Evolutionary conservation across 1,140 invertebrate species (phyloP).

Genomic region (Drosophila bifasciata): DNA sequence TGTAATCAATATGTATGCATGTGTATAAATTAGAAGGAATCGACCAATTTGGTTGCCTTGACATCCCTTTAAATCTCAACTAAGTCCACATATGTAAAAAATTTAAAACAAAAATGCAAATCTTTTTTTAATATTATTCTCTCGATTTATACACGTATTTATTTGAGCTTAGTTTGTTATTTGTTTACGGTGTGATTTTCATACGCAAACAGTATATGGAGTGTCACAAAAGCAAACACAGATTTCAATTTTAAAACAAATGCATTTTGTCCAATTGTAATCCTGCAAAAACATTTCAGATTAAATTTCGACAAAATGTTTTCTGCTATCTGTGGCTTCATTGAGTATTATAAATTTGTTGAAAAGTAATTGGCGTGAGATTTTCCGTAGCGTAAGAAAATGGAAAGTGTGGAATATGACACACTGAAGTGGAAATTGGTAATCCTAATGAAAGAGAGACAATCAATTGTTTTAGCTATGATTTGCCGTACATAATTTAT

Average conservation of each 20-base stretch:
- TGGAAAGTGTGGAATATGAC: too few relatives aligned
- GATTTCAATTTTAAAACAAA: slow-evolving; percentile 41
- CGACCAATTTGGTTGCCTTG: slow-evolving; percentile 35
- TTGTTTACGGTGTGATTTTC: background rate
- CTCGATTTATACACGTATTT: slow-evolving; percentile 16
- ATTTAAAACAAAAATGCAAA: slow-evolving; percentile 6
- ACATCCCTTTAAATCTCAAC: slow-evolving; percentile 37
- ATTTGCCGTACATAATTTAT: too few relatives aligned
- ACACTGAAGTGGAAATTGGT: too few relatives aligned
- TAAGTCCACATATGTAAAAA: slow-evolving; percentile 21
- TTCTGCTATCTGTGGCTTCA: slow-evolving; percentile 2
- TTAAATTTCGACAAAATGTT: slow-evolving; percentile 18
- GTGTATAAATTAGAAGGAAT: slow-evolving; percentile 55
- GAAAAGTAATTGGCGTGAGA: too few relatives aligned
- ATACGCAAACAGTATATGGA: slow-evolving; percentile 45
- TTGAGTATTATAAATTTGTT: background rate
- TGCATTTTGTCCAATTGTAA: slow-evolving; percentile 47
- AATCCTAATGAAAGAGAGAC: too few relatives aligned
- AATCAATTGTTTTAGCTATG: too few relatives aligned
- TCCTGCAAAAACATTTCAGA: slow-evolving; percentile 22
- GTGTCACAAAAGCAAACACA: slow-evolving; percentile 42
- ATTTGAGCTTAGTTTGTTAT: slow-evolving; percentile 15
- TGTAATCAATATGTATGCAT: slow-evolving; percentile 65
- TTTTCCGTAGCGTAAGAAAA: too few relatives aligned
- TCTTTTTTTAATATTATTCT: slow-evolving; percentile 24